Base-by-base conservation (phyloP, 2,113 vertebrate species). In the Fulica atra region DNA sequence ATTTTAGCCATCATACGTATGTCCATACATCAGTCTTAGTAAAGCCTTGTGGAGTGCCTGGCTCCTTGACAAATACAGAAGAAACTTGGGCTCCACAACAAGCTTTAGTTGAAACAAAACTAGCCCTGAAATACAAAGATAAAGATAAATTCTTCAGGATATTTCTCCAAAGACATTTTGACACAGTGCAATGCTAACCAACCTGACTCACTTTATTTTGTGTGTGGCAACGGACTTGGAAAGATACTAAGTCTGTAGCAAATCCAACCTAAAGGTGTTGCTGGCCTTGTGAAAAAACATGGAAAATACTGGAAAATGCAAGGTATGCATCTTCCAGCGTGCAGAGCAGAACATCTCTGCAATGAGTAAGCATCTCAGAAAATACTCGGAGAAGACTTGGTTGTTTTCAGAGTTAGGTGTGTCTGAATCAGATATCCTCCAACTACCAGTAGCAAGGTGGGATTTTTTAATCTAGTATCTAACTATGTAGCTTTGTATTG, bases 1-100 rank as follows among this genome's bases (percentile, higher is more conserved):
- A 12, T 51, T 82, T 79, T 60, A 84, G 28, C 46, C 3, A 1
- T 74, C 42, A 10, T 28, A 23, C 0, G 0, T n/a, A 79, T 48
- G 15, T 61, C 19, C 21, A 20, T 1, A 0, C 68, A 26, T 17
- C 74, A 38, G 48, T 18, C 15, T 80, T 56, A 9, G 7, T 33
- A 48, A 64, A 64, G 57, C 11, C 15, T 25, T 70, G 25, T 23
- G 57, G 28, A 65, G 28, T 69, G 33, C 42, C 46, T 65, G 66
- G 13, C 40, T 57, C 16, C 19, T 20, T 61, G 44, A 74, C 46
- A 72, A 68, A 31, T 19, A 40, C 13, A 35, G 21, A 56, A 53
- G 23, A 65, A 8, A 8, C 20, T 3, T 61, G n/a, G 57, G n/a
- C 70, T 60, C 9, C 2, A 10, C 17, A 20, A 57, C 25, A 23